These are phyloP conservation scores for Malurus leucopterus DNA, from an alignment of 2,797 vertebrate species.

Conservation along the genomic window DNA sequence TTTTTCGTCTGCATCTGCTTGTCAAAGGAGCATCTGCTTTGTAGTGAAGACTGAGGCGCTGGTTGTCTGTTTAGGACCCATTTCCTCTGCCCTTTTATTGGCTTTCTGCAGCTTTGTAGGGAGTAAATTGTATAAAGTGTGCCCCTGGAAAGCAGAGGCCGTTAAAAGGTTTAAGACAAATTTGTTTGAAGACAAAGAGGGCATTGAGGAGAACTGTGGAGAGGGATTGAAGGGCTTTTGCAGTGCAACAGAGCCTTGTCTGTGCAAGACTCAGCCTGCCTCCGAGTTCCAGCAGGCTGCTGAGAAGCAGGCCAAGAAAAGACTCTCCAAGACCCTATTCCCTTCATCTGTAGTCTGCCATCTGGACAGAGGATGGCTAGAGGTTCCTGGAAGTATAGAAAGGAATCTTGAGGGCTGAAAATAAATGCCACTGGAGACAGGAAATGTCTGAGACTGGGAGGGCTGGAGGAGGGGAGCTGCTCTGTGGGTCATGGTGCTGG, in stretches of 20 bases:
- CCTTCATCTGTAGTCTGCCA: constrained; percentile 54
- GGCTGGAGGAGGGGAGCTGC: constrained; percentile 28
- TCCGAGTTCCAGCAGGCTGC: constrained; percentile 43
- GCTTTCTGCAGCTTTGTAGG: constrained; percentile 31
- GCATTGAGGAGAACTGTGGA: constrained; percentile 42
- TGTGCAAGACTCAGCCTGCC: constrained; percentile 51
- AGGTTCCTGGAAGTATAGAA: constrained; percentile 63
- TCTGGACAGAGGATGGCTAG: constrained; percentile 59
- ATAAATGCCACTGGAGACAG: constrained; percentile 60
- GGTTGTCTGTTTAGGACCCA: background rate
- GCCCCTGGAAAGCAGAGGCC: constrained; percentile 54
- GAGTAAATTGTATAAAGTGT: constrained; percentile 32
- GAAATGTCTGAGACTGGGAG: constrained; percentile 48
- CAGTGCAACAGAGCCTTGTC: constrained; percentile 54
- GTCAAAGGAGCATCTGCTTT: background rate
- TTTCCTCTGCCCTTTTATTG: constrained; percentile 13
- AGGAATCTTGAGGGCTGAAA: constrained; percentile 60
- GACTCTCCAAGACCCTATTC: constrained; percentile 37
- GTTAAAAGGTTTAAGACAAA: constrained; percentile 59
- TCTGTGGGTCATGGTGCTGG: background rate
- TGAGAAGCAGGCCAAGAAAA: constrained; percentile 52
- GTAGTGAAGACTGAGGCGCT: background rate
- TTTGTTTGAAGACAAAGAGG: constrained; percentile 56
- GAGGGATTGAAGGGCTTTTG: constrained; percentile 52
- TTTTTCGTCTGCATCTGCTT: background rate